phyloP scores from a whole-genome alignment of 1,140 invertebrate genomes.

The Paramacrobiotus metropolitanus region DNA sequence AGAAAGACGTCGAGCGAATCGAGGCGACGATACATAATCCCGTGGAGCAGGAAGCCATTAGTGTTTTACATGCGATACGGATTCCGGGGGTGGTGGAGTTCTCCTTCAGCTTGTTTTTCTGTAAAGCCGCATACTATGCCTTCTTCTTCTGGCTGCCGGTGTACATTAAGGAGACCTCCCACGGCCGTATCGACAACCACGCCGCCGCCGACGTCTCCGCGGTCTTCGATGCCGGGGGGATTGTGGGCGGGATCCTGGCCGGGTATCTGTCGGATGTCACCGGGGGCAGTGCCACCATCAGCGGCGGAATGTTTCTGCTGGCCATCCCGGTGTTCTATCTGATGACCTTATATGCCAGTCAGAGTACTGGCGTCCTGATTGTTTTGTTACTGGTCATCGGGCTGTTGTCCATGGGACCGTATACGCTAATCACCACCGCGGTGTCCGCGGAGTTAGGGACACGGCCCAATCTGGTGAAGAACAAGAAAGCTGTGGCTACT shows the following conservation, averaged over 20 bases:
- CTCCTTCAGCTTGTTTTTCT: conserved; percentile 27
- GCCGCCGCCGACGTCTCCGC: conserved; percentile 24
- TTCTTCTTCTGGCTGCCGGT: conserved; percentile 32
- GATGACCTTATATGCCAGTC: neutral
- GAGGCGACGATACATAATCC: conserved; percentile 2
- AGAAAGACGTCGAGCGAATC: neutral
- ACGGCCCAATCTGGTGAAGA: conserved; percentile 53
- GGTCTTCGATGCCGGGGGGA: neutral
- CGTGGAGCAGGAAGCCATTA: conserved; percentile 7
- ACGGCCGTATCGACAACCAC: conserved; percentile 23
- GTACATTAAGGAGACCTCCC: conserved; percentile 23
- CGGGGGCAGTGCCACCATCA: conserved; percentile 58
- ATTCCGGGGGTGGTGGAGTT: conserved; percentile 28
- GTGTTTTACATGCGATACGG: conserved; percentile 19
- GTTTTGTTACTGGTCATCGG: conserved; percentile 49
- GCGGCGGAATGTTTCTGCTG: conserved; percentile 48
- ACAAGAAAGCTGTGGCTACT: conserved; percentile 69
- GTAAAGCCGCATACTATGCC: conserved; percentile 30
- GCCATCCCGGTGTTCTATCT: conserved; percentile 20
- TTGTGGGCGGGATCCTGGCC: conserved; percentile 25
- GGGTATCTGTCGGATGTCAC: conserved; percentile 54
- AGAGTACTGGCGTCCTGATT: conserved; percentile 11
- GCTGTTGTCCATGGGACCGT: conserved; percentile 72
- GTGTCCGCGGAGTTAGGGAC: conserved; percentile 80
- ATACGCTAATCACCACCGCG: conserved; percentile 81